A percentile compares a stretch with the other conserved stretches of the same genome.
These are phyloP conservation scores for Oreotrochilus melanogaster DNA, from an alignment of 2,113 vertebrate species.

Conservation along the genomic window DNA sequence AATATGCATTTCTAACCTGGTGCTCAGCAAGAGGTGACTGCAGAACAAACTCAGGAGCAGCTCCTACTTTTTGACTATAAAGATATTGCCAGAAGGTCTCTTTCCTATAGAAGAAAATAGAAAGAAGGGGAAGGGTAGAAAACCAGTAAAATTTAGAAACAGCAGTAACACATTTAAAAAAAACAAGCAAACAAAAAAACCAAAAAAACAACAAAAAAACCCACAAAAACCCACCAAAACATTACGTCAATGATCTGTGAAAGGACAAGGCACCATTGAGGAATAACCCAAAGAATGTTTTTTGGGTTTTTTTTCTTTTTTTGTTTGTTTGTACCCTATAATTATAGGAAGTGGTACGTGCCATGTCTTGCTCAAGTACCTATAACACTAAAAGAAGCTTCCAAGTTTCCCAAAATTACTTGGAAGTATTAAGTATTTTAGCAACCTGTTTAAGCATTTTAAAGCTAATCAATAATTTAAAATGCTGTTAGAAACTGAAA, in stretches of 20 bases:
- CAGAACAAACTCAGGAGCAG: not conserved
- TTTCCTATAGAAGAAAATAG: not conserved
- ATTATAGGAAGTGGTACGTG: not conserved
- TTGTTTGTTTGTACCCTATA: not conserved
- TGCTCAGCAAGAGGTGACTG: not conserved
- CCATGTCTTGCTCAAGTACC: not conserved
- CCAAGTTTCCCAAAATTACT: not conserved
- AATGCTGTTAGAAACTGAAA: not conserved
- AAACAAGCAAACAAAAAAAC: no score
- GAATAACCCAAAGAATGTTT: not conserved
- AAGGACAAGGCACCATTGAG: not conserved
- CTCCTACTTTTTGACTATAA: not conserved
- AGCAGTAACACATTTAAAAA: not conserved
- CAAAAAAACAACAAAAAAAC: no score
- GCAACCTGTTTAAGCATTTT: not conserved
- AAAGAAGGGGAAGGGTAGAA: not conserved
- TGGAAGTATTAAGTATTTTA: not conserved
- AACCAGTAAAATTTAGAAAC: not conserved
- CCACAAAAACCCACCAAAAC: not conserved
- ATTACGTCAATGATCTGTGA: not conserved
- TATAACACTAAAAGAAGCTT: not conserved
- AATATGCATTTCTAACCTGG: conserved; percentile 35
- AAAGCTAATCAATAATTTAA: not conserved
- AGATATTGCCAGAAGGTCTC: not conserved
- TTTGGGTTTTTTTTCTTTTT: not conserved